Percentiles rank a stretch among this genome's conserved stretches.
Conservation (phyloP, 2,113 vertebrate species). For the Crotophaga sulcirostris region DNA sequence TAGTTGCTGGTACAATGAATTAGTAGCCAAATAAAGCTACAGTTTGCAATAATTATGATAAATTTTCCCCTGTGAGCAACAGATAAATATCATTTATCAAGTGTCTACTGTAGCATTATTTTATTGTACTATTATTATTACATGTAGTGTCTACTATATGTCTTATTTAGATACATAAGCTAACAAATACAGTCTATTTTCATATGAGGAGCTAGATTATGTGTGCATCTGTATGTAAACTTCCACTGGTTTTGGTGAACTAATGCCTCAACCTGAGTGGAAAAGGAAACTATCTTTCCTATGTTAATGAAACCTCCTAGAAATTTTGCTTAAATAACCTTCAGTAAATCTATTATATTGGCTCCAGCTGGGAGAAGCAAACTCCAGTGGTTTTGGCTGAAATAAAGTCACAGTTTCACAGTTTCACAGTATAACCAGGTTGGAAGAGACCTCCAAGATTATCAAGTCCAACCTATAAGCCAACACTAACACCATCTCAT, state of each 20-base stretch:
- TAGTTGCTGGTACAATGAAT: background rate
- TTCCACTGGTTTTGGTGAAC: background rate
- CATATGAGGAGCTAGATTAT: background rate
- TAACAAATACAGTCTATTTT: background rate
- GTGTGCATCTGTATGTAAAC: background rate
- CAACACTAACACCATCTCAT: too few species aligned
- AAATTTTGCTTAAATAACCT: background rate
- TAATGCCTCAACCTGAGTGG: background rate
- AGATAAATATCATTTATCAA: constrained; percentile 5
- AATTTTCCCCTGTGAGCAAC: background rate
- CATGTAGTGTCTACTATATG: too few species aligned
- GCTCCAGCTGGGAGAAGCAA: background rate
- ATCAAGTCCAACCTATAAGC: too few species aligned
- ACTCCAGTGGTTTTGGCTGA: background rate
- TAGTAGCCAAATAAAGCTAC: background rate
- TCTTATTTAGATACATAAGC: background rate
- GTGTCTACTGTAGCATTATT: background rate
- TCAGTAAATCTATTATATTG: background rate
- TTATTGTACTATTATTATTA: too few species aligned
- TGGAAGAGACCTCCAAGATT: too few species aligned
- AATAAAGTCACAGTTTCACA: background rate
- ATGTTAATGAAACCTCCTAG: background rate
- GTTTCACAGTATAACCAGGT: too few species aligned
- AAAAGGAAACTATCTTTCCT: background rate
- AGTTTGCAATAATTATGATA: background rate